Evolutionary conservation across 2,888 invertebrate species (phyloP).

Genomic region (Bellardia bayeri): DNA sequence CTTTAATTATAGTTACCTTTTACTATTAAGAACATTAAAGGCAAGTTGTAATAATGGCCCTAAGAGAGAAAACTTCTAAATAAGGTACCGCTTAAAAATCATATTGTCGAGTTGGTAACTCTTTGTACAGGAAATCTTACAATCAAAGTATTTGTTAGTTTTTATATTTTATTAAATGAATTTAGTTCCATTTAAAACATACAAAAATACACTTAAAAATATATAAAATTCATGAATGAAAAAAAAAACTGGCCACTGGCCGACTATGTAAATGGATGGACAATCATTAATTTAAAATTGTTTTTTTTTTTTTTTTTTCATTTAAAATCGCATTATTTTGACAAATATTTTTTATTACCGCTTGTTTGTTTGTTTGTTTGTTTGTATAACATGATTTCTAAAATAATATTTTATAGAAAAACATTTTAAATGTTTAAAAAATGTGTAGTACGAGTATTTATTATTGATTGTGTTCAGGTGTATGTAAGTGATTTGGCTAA

Average conservation of each 20-base stretch:
- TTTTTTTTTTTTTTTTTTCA: background rate
- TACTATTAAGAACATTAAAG: too few species aligned
- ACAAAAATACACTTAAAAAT: conserved; percentile 1
- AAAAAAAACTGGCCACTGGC: background rate
- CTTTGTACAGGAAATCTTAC: too few species aligned
- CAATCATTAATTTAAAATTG: background rate
- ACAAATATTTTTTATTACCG: conserved; percentile 79
- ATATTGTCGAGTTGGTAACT: too few species aligned
- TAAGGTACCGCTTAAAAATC: too few species aligned
- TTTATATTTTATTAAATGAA: too few species aligned
- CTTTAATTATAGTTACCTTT: too few species aligned
- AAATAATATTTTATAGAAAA: conserved; percentile 42
- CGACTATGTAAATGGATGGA: background rate
- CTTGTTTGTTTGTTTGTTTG: background rate
- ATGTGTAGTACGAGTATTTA: background rate
- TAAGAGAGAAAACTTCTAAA: too few species aligned
- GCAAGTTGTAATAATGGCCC: too few species aligned
- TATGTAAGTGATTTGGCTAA: background rate
- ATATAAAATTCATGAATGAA: conserved; percentile 25
- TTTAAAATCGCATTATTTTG: conserved; percentile 81
- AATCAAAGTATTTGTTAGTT: too few species aligned
- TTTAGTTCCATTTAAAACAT: background rate
- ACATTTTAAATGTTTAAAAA: background rate
- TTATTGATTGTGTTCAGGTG: too few species aligned
- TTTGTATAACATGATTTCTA: conserved; percentile 79